phyloP scores from a whole-genome alignment of 2,797 vertebrate species.

The Paramormyrops hopkinsi region DNA sequence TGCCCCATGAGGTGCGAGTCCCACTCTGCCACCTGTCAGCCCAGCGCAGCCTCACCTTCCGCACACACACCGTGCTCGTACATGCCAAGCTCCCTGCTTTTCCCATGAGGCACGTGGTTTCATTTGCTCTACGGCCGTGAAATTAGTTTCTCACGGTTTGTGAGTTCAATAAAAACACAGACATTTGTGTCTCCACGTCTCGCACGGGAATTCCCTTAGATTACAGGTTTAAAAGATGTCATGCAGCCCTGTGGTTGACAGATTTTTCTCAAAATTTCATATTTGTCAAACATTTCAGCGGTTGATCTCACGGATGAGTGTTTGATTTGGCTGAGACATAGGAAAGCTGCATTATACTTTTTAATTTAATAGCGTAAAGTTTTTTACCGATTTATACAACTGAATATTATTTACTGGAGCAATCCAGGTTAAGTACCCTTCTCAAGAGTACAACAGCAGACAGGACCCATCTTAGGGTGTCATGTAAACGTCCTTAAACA shows the following conservation, averaged over 20 bases:
- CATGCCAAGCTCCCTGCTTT: neutral
- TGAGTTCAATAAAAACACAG: constrained; percentile 8
- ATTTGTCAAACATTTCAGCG: neutral
- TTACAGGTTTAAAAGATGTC: constrained; percentile 4
- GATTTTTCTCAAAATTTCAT: neutral
- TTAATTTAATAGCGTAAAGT: neutral
- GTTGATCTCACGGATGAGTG: neutral
- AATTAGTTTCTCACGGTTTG: constrained; percentile 14
- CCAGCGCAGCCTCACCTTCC: neutral
- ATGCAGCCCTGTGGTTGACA: neutral
- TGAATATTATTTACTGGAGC: neutral
- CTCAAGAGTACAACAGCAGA: neutral
- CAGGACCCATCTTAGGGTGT: neutral
- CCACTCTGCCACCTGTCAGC: neutral
- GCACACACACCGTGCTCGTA: neutral
- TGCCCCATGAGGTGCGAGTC: neutral
- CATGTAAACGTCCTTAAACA: neutral
- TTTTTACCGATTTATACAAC: neutral
- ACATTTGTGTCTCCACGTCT: neutral
- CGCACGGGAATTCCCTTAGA: neutral
- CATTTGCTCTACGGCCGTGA: neutral
- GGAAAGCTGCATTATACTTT: neutral
- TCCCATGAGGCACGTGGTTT: neutral
- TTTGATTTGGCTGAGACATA: neutral
- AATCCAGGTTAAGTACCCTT: neutral